Evolutionary conservation across 2,888 invertebrate species (phyloP), one percentile per base, ranked within the genome.

Genomic region (Zeuzera pyrina): DNA sequence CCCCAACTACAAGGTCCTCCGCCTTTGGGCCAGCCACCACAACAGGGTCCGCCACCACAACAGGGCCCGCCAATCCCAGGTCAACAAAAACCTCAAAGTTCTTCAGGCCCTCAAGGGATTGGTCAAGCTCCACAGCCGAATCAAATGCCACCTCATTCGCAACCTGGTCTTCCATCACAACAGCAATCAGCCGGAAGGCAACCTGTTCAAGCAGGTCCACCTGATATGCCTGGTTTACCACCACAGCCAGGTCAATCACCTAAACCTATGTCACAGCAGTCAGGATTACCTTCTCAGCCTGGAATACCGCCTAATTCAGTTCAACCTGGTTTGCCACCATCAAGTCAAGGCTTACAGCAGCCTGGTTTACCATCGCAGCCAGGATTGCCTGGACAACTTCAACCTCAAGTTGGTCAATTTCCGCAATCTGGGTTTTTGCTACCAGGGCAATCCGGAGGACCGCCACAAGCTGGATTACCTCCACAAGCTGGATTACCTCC

Each of bases 361-460:
- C 23, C 7, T n/a, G 10, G 23, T 28, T 15, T 11, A 12, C 11
- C 5, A 7, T 25, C 12, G 8, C 4, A 5, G 2, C 15, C 28
- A 10, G 28, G 28, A 14, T 12, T 10, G 12, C 8, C 26, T 26
- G n/a, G n/a, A n/a, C n/a, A n/a, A n/a, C n/a, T n/a, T n/a, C n/a
- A n/a, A n/a, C 12, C 26, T 12, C 25, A 25, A 7, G 6, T 12
- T 12, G 7, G 26, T 13, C 11, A 12, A 13, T 12, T 8, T 12
- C 8, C 12, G 12, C 26, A 28, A 15, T 3, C 4, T 11, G 28
- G 28, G 14, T 8, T 28, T 8, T 15, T 15, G 8, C 29, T 15
- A n/a, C 15, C 51, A 24, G 51, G 48, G 1, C 51, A 50, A n/a
- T n/a, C n/a, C n/a, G n/a, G n/a, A n/a, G n/a, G n/a, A 12, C 13